Evolutionary conservation across 2,888 invertebrate species (phyloP), one percentile per base, ranked within the genome.

Genomic region (Aethes cnicana): DNA sequence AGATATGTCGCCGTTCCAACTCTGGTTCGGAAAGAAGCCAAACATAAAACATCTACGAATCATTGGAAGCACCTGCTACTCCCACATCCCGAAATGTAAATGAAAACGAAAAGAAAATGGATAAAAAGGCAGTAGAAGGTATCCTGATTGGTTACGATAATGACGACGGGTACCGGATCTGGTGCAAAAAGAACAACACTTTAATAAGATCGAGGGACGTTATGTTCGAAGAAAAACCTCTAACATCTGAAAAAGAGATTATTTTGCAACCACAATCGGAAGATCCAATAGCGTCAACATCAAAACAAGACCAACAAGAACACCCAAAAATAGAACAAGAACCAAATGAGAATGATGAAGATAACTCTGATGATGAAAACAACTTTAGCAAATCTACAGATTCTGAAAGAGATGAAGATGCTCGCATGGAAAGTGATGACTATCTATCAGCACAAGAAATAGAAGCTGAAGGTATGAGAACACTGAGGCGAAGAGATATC

Each of bases 141-240:
- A 4, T 47, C 11, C 32, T 47, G 1, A 39, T 47, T 7, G 47
- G 39, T 7, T 39, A 47, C 16, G 47, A 47, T 3, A 3, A 9
- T 32, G 48, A 48, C 28, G 48, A 39, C 9, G 48, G 48, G 7
- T 48, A 48, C n/a, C 17, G 37, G 2, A 20, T 47, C 2, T 47
- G 14, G 11, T 12, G 20, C 2, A 7, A 5, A 5, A 16, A 47
- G 4, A 9, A 11, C 6, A 6, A 11, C 20, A 36, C 28, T n/a
- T 14, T 39, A 20, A 18, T 47, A 4, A 4, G 30, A 11, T 47
- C 47, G 3, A 16, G 28, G 18, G 47, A 47, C 20, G 47, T 47
- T 7, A 25, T 20, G 2, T 39, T 47, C n/a, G 12, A 47, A 12
- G 47, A 47, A 16, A 25, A 4, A 4, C n/a, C 47, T 11, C 9